These are phyloP conservation scores for Lepidotrigona ventralis DNA, from an alignment of 1,140 invertebrate genomes.

Conservation along the genomic window DNA sequence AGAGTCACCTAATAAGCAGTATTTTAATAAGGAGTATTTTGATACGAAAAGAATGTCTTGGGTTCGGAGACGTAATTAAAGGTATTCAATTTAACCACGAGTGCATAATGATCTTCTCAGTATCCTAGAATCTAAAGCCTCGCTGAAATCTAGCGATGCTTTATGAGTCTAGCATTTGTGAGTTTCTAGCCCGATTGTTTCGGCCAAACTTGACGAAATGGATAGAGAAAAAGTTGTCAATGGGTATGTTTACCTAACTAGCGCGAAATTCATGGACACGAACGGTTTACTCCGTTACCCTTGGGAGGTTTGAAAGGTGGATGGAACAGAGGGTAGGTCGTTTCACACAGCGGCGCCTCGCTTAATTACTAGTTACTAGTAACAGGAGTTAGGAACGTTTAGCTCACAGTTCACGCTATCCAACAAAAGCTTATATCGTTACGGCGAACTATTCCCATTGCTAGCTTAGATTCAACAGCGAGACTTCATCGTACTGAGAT, in stretches of 20 bases:
- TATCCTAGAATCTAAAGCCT: too few species aligned
- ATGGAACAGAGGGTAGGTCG: slow-evolving; percentile 56
- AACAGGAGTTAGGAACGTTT: slow-evolving; percentile 73
- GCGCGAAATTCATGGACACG: slow-evolving; percentile 54
- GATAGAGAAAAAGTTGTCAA: slow-evolving; percentile 6
- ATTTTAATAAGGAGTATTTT: background rate
- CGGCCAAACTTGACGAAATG: slow-evolving; percentile 10
- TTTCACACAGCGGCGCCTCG: slow-evolving; percentile 74
- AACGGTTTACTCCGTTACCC: slow-evolving; percentile 55
- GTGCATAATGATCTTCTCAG: background rate
- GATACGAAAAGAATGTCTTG: background rate
- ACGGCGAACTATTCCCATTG: slow-evolving; percentile 63
- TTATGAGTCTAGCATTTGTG: background rate
- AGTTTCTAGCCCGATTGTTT: background rate
- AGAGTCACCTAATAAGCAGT: background rate
- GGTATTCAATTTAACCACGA: background rate
- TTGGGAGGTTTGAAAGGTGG: slow-evolving; percentile 52
- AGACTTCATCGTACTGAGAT: slow-evolving; percentile 53
- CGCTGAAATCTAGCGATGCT: background rate
- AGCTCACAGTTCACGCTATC: slow-evolving; percentile 69
- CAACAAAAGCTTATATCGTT: slow-evolving; percentile 64
- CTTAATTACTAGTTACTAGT: slow-evolving; percentile 75
- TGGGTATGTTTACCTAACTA: slow-evolving; percentile 37
- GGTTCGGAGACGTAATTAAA: too few species aligned
- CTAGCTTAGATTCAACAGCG: slow-evolving; percentile 59